Conservation (phyloP, 2,888 invertebrate genomes). For the Drosophila peninsularis region DNA sequence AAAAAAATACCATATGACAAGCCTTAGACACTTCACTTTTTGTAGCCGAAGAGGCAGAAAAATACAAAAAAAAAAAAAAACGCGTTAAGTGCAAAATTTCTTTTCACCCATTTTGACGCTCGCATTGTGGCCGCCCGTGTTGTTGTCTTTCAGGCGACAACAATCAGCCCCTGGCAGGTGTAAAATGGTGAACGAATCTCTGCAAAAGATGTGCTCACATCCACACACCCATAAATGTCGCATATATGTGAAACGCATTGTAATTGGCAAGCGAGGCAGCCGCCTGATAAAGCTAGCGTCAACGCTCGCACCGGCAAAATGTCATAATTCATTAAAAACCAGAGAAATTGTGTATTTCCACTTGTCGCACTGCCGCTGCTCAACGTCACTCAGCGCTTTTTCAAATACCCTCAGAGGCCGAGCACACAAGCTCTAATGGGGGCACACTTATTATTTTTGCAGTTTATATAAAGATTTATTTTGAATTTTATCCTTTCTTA, state of each 20-base stretch:
- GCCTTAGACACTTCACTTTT: slow-evolving; percentile 47
- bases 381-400: slow-evolving; percentile 42
- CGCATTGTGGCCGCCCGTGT: slow-evolving; percentile 43
- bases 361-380: slow-evolving; percentile 29
- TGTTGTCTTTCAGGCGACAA: slow-evolving; percentile 44
- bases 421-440: slow-evolving; percentile 2
- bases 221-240: slow-evolving; percentile 1
- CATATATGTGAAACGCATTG: slow-evolving; percentile 19
- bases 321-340: slow-evolving; percentile 81
- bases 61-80: slow-evolving; percentile 5
- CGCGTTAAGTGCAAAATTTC: slow-evolving; percentile 79
- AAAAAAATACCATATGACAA: slow-evolving; percentile 45
- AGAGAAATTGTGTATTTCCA: slow-evolving; percentile 61
- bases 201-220: slow-evolving; percentile 20
- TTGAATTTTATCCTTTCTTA: neutral
- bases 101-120: slow-evolving; percentile 77
- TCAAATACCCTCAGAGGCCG: neutral
- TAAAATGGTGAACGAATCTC: slow-evolving; percentile 60
- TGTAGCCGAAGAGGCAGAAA: slow-evolving; percentile 47
- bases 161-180: slow-evolving; percentile 54
- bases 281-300: slow-evolving; percentile 54
- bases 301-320: slow-evolving; percentile 50
- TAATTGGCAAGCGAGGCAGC: slow-evolving; percentile 37
- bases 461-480: neutral
- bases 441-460: neutral